Base-by-base conservation (phyloP, 1,140 invertebrate species). In the Cheumatopsyche charites region DNA sequence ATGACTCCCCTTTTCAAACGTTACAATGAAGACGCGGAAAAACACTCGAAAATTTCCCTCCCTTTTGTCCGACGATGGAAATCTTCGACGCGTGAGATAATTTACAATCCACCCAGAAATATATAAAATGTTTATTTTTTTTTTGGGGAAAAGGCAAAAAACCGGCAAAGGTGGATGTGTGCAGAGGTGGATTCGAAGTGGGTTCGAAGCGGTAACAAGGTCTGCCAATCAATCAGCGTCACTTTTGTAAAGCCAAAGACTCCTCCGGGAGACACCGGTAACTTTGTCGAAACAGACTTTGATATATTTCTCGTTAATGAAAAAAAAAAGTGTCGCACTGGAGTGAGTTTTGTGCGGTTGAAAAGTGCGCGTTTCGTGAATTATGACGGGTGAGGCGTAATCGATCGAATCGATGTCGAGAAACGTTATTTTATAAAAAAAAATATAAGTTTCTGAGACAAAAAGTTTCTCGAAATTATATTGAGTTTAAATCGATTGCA, bases 171-270 rank as follows among this genome's bases (percentile, higher is more conserved):
- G 29, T 36, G 9, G 9, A 36, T 36, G 29, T 9, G 29, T 36
- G 29, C 29, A 66, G 43, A 29, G 43, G 42, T 66, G 63, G 43
- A 23, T 17, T 15, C 21, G 6, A 41, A 66, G 43, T 66, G 63
- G 42, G 63, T 66, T 47, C 42, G 17, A 47, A 25, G 42, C 41
- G 15, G 41, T 47, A 66, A 66, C 43, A 62, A 66, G 71, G 29
- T 52, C 43, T 67, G 67, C 55, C 71, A 72, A 72, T 72, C 71
- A 67, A 72, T 72, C 71, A 67, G 55, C 65, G 71, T 72, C 71
- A 72, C 55, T 67, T 69, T 72, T 66, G 25, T 42, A 65, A 65
- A 65, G 62, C 62, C 41, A 43, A 65, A 65, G 15, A 65, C 62
- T 65, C 62, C 55, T 72, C 62, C 49, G 52, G 71, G 26, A 61